Base-by-base conservation (phyloP, 2,113 vertebrate species). In the Mormoops blainvillei region DNA sequence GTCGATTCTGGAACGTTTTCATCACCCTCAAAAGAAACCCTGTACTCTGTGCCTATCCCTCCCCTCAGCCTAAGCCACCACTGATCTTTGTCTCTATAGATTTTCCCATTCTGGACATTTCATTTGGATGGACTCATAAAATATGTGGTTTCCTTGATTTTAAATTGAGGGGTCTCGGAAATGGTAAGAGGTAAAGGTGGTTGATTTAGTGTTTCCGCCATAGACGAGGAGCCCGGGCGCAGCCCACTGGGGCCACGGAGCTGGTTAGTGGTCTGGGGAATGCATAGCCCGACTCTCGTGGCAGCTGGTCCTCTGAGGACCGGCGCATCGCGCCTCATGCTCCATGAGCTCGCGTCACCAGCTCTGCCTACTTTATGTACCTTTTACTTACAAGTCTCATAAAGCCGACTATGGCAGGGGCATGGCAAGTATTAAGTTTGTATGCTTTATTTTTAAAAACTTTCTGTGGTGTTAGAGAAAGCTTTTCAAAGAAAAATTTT, bases 241-340 rank as follows among this genome's bases (percentile, higher is more conserved):
- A 22, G 71, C 52, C 63, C 63, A 41, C 20, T 0, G 3, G 50
- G 38, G 50, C n/a, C 38, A 48, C 0, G 0, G 22, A 8, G 50
- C 80, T 61, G n/a, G n/a, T 4, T 15, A 24, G 45, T 43, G 65
- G 33, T 26, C 70, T 70, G 38, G 26, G 12, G 7, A 14, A 16
- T 45, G 19, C 56, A 12, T 4, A 65, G 0, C 65, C 61, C 31
- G 61, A 14, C 54, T 77, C 18, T 89, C 45, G 19, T 45, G 78
- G 38, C 41, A 5, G 26, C 38, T 16, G 36, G 63, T 22, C 19
- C n/a, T 52, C 4, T 26, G 67, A 4, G 67, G 56, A 54, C 56
- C 45, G 9, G 24, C 16, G 45, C 67, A 0, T 73, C 45, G 15
- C 19, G 16, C 41, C 63, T 80, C 68, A 0, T 26, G 19, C 68